Conservation (phyloP, 2,113 vertebrate species). For the Calidris pygmaea region DNA sequence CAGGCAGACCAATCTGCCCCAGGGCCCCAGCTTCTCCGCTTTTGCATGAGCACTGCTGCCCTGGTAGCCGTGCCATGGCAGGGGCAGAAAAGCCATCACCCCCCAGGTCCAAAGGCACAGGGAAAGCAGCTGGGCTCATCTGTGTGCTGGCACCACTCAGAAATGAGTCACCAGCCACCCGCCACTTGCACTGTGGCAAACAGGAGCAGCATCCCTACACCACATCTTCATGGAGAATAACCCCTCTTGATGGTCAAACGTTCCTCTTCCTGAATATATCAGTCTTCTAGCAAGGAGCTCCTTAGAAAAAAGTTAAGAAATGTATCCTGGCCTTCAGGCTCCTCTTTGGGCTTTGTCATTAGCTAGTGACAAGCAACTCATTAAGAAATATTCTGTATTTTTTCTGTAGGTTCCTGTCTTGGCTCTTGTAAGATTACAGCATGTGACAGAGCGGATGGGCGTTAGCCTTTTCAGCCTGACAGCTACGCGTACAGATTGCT, state of each 20-base stretch:
- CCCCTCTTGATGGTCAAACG: neutral
- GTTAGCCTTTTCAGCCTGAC: constrained; percentile 71
- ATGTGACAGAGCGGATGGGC: constrained; percentile 64
- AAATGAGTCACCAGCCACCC: neutral
- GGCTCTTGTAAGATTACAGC: constrained; percentile 62
- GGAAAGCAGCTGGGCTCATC: accelerated
- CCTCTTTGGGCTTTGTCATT: constrained; percentile 43
- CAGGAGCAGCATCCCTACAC: neutral
- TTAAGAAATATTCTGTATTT: constrained; percentile 57
- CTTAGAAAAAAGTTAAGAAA: constrained; percentile 14
- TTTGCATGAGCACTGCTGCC: neutral
- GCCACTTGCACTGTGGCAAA: accelerated
- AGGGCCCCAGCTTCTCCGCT: accelerated
- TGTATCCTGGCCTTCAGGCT: constrained; percentile 6
- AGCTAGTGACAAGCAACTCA: constrained; percentile 58
- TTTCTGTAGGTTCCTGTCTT: constrained; percentile 44
- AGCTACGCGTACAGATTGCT: constrained; percentile 61
- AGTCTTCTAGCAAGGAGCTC: neutral
- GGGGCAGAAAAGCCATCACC: neutral
- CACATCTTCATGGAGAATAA: neutral
- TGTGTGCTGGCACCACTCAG: neutral
- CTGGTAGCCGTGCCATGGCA: accelerated
- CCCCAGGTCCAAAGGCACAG: accelerated
- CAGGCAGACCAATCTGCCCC: accelerated
- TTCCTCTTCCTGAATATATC: neutral